Percentiles rank a stretch among this genome's conserved stretches.
Evolutionary conservation across 37 sponge, comb jelly and placozoan species (phyloP).

Genomic region (Cliona cf. orientalis): DNA sequence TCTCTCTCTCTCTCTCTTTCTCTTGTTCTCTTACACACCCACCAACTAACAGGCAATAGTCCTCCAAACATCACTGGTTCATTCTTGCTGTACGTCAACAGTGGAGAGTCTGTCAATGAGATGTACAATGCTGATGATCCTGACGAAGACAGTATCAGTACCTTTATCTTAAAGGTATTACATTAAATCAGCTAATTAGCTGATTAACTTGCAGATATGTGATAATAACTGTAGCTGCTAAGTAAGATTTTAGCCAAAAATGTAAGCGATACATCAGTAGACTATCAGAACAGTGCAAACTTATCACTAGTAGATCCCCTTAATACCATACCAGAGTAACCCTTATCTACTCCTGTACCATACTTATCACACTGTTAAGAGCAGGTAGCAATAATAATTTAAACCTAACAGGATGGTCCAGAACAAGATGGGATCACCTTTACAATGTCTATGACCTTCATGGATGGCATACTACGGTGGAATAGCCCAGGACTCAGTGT

Average conservation of each 20-base stretch:
- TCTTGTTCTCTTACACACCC: too few relatives aligned
- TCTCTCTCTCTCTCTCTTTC: background rate
- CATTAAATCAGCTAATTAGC: too few relatives aligned
- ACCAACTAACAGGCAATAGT: constrained; percentile 33
- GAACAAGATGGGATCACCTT: background rate
- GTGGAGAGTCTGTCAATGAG: background rate
- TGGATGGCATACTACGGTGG: constrained; percentile 10
- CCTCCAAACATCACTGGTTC: constrained; percentile 38
- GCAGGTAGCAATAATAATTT: too few relatives aligned
- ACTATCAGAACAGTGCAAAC: background rate
- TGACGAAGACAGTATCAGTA: constrained; percentile 12
- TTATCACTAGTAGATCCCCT: too few relatives aligned
- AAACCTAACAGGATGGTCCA: too few relatives aligned
- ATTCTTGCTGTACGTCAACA: background rate
- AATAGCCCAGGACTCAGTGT: constrained; percentile 1
- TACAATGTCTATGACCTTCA: background rate
- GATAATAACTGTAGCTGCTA: background rate
- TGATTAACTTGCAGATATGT: too few relatives aligned
- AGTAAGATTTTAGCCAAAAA: background rate
- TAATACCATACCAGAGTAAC: background rate
- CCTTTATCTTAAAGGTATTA: constrained; percentile 20
- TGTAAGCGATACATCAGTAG: background rate
- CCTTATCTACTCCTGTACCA: background rate
- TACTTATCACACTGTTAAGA: too few relatives aligned
- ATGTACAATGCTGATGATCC: constrained; percentile 10